These are phyloP conservation scores for Caiman crocodilus DNA, from an alignment of 2,797 vertebrate genomes.

Conservation along the genomic window DNA sequence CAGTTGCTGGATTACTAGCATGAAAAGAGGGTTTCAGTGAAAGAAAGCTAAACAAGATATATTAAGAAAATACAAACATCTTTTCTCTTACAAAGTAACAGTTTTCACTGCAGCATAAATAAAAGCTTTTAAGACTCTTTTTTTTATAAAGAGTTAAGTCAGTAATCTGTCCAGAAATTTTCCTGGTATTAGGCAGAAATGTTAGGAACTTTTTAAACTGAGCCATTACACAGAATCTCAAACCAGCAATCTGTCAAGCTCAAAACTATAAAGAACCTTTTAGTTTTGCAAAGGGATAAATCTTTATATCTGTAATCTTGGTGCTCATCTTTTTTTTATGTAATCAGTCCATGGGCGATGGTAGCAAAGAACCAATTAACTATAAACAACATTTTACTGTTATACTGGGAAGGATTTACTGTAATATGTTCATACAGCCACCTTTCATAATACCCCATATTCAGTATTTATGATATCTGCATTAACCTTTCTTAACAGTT, in stretches of 20 bases:
- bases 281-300: background rate
- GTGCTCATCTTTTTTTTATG: background rate
- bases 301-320: background rate
- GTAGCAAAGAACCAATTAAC: background rate
- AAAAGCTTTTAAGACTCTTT: background rate
- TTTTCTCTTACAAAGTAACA: background rate
- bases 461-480: background rate
- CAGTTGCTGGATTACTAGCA: background rate
- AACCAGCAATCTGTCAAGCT: background rate
- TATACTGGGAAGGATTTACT: background rate
- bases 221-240: background rate
- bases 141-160: background rate
- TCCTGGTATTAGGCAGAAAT: background rate
- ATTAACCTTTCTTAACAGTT: background rate
- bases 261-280: background rate
- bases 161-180: background rate
- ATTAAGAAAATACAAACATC: background rate
- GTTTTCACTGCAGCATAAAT: background rate
- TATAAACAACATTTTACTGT: background rate
- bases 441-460: background rate
- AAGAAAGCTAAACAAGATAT: background rate
- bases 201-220: background rate
- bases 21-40: background rate
- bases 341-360: background rate
- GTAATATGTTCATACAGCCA: background rate